Conservation (phyloP, 92 coral and sea anemone genomes). For the Actinernus sp. region DNA sequence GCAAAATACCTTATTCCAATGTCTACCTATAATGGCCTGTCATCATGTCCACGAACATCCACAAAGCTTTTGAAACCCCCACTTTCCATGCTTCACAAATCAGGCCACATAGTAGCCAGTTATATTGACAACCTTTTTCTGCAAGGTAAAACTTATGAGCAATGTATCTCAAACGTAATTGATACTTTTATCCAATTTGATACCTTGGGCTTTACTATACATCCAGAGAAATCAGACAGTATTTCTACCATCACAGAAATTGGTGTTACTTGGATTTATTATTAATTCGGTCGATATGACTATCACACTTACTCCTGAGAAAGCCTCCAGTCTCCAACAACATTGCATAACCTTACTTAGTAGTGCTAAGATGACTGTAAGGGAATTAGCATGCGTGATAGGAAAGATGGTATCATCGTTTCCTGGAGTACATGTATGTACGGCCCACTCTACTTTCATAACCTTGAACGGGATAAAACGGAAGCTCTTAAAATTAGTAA, state of each 20-base stretch:
- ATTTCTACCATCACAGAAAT: constrained; percentile 9
- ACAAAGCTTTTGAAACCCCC: constrained; percentile 43
- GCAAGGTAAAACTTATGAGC: constrained; percentile 12
- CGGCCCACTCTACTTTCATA: constrained; percentile 56
- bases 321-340: neutral
- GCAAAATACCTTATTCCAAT: constrained; percentile 5
- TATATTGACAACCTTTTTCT: constrained; percentile 32
- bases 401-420: constrained; percentile 45
- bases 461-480: constrained; percentile 63
- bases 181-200: constrained; percentile 19
- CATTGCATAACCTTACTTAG: constrained; percentile 6
- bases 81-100: constrained; percentile 7
- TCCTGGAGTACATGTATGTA: constrained; percentile 52
- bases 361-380: constrained; percentile 8
- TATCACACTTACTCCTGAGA: constrained; percentile 8
- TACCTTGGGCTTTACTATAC: neutral
- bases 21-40: constrained; percentile 38
- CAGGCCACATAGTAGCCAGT: constrained; percentile 27
- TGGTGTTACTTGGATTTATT: constrained; percentile 28
- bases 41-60: constrained; percentile 44
- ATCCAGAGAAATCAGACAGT: constrained; percentile 5
- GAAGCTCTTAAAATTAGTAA: constrained; percentile 34
- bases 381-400: constrained; percentile 42
- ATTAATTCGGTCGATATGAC: constrained; percentile 15
- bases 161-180: constrained; percentile 14